Percentiles rank a stretch among this genome's conserved stretches.
phyloP scores from a whole-genome alignment of 2,888 invertebrate species.

The Pocota personata region DNA sequence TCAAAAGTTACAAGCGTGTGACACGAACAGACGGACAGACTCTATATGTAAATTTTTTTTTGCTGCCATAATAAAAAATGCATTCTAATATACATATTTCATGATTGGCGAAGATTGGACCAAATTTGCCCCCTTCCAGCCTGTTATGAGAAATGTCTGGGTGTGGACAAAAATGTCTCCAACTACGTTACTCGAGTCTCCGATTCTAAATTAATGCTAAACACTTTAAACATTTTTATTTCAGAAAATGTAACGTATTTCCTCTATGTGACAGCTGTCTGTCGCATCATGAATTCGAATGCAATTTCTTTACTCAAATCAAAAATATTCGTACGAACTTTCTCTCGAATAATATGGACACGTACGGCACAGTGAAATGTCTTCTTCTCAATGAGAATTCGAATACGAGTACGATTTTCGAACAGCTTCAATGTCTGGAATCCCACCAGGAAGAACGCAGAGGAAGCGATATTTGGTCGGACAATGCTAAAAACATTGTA shows the following conservation, averaged over 20 bases:
- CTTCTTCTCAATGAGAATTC: constrained; percentile 83
- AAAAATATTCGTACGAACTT: constrained; percentile 74
- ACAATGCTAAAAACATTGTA: constrained; percentile 83
- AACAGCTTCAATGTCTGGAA: constrained; percentile 84
- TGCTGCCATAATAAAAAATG: too few species aligned
- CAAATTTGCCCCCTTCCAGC: too few species aligned
- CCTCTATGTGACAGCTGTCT: constrained; percentile 83
- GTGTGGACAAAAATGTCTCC: too few species aligned
- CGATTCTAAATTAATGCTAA: too few species aligned
- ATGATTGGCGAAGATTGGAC: too few species aligned
- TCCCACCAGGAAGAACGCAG: constrained; percentile 85
- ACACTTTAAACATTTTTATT: too few species aligned
- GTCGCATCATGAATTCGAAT: constrained; percentile 84
- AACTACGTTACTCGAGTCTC: too few species aligned
- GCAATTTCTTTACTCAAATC: constrained; percentile 83
- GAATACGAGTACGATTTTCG: constrained; percentile 82
- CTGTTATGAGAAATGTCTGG: too few species aligned
- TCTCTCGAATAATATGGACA: constrained; percentile 74
- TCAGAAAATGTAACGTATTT: constrained; percentile 84
- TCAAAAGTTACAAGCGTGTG: too few species aligned
- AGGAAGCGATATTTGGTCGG: constrained; percentile 84
- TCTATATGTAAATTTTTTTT: too few species aligned
- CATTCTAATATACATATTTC: too few species aligned
- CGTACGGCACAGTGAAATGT: constrained; percentile 82
- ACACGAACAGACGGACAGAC: too few species aligned